Evolutionary conservation across 2,113 vertebrate genomes (phyloP).

Genomic region (Picathartes gymnocephalus): DNA sequence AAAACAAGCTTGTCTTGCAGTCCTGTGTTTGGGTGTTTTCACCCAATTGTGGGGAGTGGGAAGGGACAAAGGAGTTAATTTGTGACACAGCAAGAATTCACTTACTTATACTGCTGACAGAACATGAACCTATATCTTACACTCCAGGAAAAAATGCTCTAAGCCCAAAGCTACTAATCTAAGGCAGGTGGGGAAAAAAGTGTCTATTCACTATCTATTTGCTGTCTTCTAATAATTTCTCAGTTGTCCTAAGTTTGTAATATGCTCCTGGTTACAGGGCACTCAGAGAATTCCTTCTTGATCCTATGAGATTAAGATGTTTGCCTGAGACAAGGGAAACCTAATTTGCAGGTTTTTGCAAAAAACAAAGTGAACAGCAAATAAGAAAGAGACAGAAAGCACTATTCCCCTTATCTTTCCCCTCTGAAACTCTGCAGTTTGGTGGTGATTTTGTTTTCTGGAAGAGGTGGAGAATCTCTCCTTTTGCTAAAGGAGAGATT

Average conservation of each 20-base stretch:
- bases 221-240: neutral
- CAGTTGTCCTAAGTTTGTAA: neutral
- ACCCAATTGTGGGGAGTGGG: neutral
- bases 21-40: neutral
- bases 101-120: neutral
- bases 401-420: neutral
- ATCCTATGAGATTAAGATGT: neutral
- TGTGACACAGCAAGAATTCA: neutral
- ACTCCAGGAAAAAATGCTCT: neutral
- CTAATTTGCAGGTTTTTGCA: neutral
- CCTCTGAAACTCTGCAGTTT: neutral
- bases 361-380: neutral
- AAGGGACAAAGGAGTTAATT: neutral
- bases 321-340: neutral
- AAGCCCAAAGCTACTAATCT: neutral
- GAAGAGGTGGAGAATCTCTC: neutral
- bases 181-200: neutral
- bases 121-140: neutral
- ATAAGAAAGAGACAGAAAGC: neutral
- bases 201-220: neutral
- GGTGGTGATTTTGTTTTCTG: neutral
- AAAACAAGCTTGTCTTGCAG: neutral
- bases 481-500: neutral
- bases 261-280: neutral
- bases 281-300: neutral